A percentile compares a stretch with the other conserved stretches of the same genome.
Evolutionary conservation across 2,113 vertebrate species (phyloP).

Genomic region (Callorhinus ursinus): DNA sequence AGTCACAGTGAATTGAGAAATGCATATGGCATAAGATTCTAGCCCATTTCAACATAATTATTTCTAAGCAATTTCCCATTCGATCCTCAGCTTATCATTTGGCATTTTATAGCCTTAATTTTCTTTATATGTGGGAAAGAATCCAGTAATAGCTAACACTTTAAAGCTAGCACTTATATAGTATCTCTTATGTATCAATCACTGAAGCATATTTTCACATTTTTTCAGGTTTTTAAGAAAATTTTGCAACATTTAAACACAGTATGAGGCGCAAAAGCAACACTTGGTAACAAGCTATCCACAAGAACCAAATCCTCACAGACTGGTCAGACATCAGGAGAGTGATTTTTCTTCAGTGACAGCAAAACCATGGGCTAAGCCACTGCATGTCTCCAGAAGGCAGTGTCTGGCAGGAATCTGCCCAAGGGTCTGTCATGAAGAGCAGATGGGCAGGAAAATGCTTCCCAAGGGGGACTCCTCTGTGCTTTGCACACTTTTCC

Average conservation of each 20-base stretch:
- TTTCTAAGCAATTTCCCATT: neutral
- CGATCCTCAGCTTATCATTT: neutral
- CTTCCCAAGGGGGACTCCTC: neutral
- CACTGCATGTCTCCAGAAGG: neutral
- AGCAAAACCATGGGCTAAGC: neutral
- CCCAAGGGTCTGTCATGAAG: fast-evolving
- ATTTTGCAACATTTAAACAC: neutral
- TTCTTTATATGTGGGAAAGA: neutral
- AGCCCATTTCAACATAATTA: neutral
- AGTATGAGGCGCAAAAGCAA: neutral
- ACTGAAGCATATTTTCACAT: neutral
- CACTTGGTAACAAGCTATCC: neutral
- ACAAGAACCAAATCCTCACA: neutral
- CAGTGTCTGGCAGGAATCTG: neutral
- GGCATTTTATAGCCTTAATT: neutral
- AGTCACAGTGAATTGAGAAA: neutral
- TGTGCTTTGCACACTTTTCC: neutral
- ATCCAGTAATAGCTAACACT: neutral
- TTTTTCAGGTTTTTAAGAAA: neutral
- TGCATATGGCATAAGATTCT: neutral
- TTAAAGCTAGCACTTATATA: neutral
- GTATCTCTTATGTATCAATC: neutral
- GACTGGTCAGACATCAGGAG: neutral
- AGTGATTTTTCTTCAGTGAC: neutral
- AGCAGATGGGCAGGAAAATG: neutral